These are phyloP conservation scores for Smittia aterrima DNA, from an alignment of 2,888 invertebrate species.

Conservation along the genomic window DNA sequence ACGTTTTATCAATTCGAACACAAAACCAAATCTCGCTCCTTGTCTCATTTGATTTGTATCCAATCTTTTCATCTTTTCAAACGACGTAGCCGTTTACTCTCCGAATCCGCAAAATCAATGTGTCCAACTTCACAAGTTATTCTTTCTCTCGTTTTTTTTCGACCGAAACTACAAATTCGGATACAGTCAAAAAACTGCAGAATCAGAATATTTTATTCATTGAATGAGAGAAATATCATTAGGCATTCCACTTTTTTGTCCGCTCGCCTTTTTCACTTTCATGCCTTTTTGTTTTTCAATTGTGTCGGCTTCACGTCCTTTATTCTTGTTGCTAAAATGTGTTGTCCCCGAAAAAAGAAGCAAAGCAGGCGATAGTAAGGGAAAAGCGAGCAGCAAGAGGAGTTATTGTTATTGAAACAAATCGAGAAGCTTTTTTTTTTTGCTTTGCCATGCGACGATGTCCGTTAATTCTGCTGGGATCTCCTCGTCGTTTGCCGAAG, in stretches of 20 bases:
- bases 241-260: slow-evolving; percentile 33
- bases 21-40: slow-evolving; percentile 6
- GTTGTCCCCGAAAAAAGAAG: slow-evolving; percentile 8
- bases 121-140: slow-evolving; percentile 41
- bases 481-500: slow-evolving; percentile 1
- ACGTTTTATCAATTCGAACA: background rate
- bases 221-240: slow-evolving; percentile 32
- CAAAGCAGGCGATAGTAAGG: background rate
- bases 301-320: slow-evolving; percentile 34
- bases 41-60: slow-evolving; percentile 29
- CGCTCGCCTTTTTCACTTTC: background rate
- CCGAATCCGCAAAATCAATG: too few relatives aligned
- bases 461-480: slow-evolving; percentile 15
- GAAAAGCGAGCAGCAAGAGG: slow-evolving; percentile 9
- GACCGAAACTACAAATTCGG: slow-evolving; percentile 4
- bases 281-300: slow-evolving; percentile 29
- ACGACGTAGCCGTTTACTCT: background rate
- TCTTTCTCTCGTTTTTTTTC: background rate
- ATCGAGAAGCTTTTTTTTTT: slow-evolving; percentile 31
- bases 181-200: slow-evolving; percentile 20
- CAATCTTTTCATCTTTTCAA: slow-evolving; percentile 22
- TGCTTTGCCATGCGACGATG: slow-evolving; percentile 24
- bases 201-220: slow-evolving; percentile 40
- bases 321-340: slow-evolving; percentile 26
- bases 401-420: slow-evolving; percentile 39